These are phyloP conservation scores for Alfaro cultratus DNA, from an alignment of 2,797 vertebrate species.

Conservation along the genomic window DNA sequence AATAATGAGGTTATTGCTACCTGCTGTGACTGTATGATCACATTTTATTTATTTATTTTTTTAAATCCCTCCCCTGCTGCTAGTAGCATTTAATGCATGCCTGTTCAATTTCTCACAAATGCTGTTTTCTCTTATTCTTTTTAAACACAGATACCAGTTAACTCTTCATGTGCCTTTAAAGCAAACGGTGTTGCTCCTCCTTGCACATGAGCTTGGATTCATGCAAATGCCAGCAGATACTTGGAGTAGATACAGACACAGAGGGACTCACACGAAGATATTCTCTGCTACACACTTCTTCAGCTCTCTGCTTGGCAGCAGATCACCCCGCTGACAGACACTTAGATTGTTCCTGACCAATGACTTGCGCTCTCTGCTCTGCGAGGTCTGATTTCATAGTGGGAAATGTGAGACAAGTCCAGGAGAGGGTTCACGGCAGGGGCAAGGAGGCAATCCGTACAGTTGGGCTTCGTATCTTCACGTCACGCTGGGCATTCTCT, in stretches of 20 bases:
- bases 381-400: slow-evolving; percentile 82
- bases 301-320: slow-evolving; percentile 64
- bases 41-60: slow-evolving; percentile 72
- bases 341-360: slow-evolving; percentile 84
- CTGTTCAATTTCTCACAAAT: slow-evolving; percentile 19
- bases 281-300: slow-evolving; percentile 59
- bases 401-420: slow-evolving; percentile 79
- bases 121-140: slow-evolving; percentile 28
- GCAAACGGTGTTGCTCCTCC: slow-evolving; percentile 45
- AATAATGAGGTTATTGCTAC: slow-evolving; percentile 86
- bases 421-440: slow-evolving; percentile 77
- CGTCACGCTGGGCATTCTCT: slow-evolving; percentile 78
- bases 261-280: slow-evolving; percentile 42
- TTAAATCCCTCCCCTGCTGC: slow-evolving; percentile 48
- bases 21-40: slow-evolving; percentile 80
- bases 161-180: slow-evolving; percentile 29
- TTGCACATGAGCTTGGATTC: slow-evolving; percentile 18
- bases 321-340: slow-evolving; percentile 76
- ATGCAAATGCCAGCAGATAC: slow-evolving; percentile 48
- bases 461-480: slow-evolving; percentile 77
- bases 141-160: slow-evolving; percentile 43
- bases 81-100: slow-evolving; percentile 51
- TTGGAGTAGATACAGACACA: slow-evolving; percentile 53
- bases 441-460: slow-evolving; percentile 77
- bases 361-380: slow-evolving; percentile 78